Evolutionary conservation across 2,113 vertebrate species (phyloP).

Genomic region (Rhadina sibilatrix): DNA sequence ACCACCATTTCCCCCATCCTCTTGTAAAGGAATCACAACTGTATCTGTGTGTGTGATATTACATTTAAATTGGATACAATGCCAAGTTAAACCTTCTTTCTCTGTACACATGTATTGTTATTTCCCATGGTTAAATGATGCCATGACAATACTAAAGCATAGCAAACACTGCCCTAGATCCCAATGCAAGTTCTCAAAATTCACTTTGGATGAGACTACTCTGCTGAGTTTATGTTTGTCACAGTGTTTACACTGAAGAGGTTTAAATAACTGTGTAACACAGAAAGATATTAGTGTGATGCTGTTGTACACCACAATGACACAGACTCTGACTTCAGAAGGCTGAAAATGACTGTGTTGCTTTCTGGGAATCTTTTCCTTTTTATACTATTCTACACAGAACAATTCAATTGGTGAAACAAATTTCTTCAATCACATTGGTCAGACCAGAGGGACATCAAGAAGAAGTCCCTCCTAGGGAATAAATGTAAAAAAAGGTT

Average conservation of each 20-base stretch:
- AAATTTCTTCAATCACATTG: no score
- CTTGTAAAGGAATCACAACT: neutral
- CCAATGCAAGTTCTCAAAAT: neutral
- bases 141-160: neutral
- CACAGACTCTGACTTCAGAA: no score
- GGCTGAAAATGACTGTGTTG: no score
- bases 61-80: neutral
- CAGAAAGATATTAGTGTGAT: neutral
- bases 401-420: no score
- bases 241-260: neutral
- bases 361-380: no score
- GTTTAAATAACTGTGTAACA: neutral
- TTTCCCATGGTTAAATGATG: neutral
- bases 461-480: no score
- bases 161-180: neutral
- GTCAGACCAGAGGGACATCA: no score
- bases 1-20: neutral
- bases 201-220: neutral
- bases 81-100: neutral
- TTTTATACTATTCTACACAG: no score
- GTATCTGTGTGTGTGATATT: accelerated
- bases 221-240: neutral
- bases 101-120: neutral
- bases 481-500: no score
- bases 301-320: no score